These are phyloP conservation scores for Phycodurus eques DNA, from an alignment of 2,113 vertebrate species.

Conservation along the genomic window DNA sequence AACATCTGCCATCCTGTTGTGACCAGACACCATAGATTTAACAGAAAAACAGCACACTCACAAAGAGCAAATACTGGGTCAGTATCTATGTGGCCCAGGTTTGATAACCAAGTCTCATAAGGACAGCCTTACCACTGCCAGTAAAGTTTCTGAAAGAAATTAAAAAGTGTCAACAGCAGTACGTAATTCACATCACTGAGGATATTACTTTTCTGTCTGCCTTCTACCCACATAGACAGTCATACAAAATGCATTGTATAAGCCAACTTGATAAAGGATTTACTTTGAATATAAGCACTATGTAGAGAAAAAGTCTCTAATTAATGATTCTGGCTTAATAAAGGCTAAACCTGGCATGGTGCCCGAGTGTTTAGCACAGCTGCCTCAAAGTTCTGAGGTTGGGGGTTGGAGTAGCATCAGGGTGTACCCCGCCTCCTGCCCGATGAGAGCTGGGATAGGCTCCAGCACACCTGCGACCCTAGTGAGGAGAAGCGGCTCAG, in stretches of 20 bases:
- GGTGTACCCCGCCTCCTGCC: no score
- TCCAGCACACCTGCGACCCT: no score
- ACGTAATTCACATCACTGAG: slow-evolving; percentile 21
- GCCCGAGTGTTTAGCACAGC: neutral
- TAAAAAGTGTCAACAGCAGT: slow-evolving; percentile 18
- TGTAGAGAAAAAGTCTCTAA: neutral
- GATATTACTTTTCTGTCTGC: slow-evolving; percentile 9
- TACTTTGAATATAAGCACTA: neutral
- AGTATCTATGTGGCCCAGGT: neutral
- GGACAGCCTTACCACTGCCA: neutral
- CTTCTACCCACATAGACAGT: neutral
- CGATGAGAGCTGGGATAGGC: no score
- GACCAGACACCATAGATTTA: neutral
- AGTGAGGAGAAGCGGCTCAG: no score
- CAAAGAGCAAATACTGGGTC: neutral
- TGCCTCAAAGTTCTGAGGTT: neutral
- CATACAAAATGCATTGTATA: neutral
- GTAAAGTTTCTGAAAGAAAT: slow-evolving; percentile 16
- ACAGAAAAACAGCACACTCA: neutral
- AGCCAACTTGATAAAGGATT: neutral
- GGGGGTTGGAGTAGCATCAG: neutral
- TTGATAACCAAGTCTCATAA: neutral
- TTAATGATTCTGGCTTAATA: neutral
- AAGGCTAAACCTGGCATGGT: neutral
- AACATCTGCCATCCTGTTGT: neutral